These are phyloP conservation scores for Cairina moschata DNA, from an alignment of 2,113 vertebrate genomes.

Conservation along the genomic window DNA sequence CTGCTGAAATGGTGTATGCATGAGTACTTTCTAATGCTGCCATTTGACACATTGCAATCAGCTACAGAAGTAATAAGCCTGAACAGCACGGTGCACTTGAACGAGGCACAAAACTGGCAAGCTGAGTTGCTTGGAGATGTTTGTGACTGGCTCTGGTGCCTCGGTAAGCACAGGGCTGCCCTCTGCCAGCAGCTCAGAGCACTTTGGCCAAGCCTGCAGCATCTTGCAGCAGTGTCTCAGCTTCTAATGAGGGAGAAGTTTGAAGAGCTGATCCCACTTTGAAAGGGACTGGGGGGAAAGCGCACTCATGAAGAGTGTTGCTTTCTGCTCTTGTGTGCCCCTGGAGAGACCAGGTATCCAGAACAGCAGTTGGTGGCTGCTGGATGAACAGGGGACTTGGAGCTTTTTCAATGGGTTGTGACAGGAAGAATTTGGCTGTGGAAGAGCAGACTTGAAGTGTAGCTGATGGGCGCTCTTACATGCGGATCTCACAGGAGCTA, in stretches of 20 bases:
- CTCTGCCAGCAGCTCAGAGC: fast-evolving
- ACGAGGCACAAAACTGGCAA: not conserved
- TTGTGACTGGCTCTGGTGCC: not conserved
- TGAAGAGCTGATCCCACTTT: too few species aligned
- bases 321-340: not conserved
- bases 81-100: fast-evolving
- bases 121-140: not conserved
- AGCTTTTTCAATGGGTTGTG: too few species aligned
- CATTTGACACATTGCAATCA: fast-evolving
- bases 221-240: not conserved
- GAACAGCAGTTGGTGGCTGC: not conserved
- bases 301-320: not conserved
- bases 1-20: fast-evolving
- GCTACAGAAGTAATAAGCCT: fast-evolving
- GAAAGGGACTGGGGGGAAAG: not conserved
- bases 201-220: fast-evolving
- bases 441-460: fast-evolving
- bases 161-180: not conserved
- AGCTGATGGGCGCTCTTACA: not conserved
- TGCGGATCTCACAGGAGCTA: not conserved
- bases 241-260: not conserved
- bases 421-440: not conserved
- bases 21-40: not conserved
- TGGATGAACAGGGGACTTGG: not conserved
- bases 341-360: not conserved